Percentiles rank a stretch among this genome's conserved stretches.
Conservation (phyloP, 1,140 invertebrate species). For the Holotrichia oblita region DNA sequence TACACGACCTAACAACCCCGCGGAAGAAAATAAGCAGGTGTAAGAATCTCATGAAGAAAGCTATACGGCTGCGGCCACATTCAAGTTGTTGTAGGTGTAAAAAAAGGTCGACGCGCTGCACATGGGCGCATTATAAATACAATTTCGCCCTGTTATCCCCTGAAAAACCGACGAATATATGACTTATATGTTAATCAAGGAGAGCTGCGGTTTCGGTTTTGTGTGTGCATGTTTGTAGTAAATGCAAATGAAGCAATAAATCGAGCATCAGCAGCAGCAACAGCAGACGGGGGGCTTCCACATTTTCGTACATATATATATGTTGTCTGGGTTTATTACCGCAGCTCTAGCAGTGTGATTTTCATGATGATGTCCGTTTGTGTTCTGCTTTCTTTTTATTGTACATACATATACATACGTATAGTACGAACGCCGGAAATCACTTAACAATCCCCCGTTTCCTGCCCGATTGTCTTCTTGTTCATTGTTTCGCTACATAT, state of each 20-base stretch:
- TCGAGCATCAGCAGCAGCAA: conserved; percentile 24
- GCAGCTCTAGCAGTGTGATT: not conserved
- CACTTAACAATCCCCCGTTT: no score
- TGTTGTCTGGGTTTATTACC: not conserved
- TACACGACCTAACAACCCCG: conserved; percentile 3
- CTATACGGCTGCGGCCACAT: not conserved
- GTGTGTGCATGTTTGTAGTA: no score
- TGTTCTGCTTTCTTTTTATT: no score
- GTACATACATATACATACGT: no score
- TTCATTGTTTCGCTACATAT: no score
- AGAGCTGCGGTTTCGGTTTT: no score
- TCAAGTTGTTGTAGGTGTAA: not conserved
- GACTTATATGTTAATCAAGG: conserved; percentile 41
- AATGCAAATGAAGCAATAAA: conserved; percentile 41
- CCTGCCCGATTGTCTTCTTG: no score
- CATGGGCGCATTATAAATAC: not conserved
- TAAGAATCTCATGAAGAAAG: no score
- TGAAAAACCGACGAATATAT: not conserved
- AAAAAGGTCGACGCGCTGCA: not conserved
- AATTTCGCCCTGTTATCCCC: not conserved
- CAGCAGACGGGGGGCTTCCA: not conserved
- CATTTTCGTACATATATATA: no score
- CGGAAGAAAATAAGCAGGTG: no score
- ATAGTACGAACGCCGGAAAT: no score
- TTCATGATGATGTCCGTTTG: conserved; percentile 1